Evolutionary conservation across 2,797 vertebrate species (phyloP), one percentile per base, ranked within the genome.

Genomic region (Lateolabrax maculatus): DNA sequence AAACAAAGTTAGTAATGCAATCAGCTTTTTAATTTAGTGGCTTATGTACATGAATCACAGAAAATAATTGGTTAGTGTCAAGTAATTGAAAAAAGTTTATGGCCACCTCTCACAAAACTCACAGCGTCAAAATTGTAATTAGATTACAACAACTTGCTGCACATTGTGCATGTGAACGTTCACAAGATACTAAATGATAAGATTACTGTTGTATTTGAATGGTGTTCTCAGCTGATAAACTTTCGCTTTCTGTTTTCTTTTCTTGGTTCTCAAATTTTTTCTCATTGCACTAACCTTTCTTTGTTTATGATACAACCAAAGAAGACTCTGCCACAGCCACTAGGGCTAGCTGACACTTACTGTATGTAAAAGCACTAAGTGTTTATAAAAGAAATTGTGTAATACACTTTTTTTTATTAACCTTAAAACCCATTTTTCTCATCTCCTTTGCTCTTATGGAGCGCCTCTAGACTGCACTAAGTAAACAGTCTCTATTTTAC

Each of bases 181-280:
- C 4, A 25, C 21, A 31, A 34, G 11, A 21, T 46, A 4, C 5
- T 21, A 31, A 52, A 49, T 9, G n/a, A 25, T 5, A 19, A 31
- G 16, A 23, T 41, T 34, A 6, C 29, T n/a, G 21, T 46, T 73
- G 6, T 25, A 31, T 41, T 49, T 62, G 1, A 61, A 51, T 4
- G 1, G 4, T 9, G 48, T 39, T 21, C 27, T 39, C 4, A 44
- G 37, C 2, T 34, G 15, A 49, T 29, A 41, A 66, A n/a, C n/a
- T n/a, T n/a, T 34, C 31, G 6, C 27, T 9, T 44, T 52, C 62
- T 0, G 0, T 49, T 79, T 77, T 66, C 46, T 61, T 25, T 66
- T 75, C 61, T 76, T 13, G 23, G 53, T 62, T 85, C 53, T 52
- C 53, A 25, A 2, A 63, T 63, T 2, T 63, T 2, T 53, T 53